Conservation (phyloP, 2,888 invertebrate genomes). For the Calliopum simillimum region DNA sequence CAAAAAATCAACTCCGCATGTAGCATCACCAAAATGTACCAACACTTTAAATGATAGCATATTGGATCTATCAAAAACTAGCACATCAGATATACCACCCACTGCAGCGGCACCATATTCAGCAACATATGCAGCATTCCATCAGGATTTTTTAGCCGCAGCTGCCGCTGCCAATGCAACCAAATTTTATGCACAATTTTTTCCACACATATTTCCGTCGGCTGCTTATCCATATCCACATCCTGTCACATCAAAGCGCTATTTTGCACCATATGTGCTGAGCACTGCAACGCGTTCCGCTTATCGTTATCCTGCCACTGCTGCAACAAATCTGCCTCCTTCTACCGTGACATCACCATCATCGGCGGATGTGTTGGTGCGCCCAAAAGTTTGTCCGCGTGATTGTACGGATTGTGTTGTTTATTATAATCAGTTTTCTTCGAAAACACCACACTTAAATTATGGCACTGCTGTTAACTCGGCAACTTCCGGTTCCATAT, state of each 20-base stretch:
- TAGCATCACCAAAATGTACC: not conserved
- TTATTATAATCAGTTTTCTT: constrained; percentile 53
- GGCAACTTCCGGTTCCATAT: not conserved
- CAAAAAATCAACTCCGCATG: constrained; percentile 18
- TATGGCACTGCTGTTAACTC: constrained; percentile 14
- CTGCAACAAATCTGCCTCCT: not conserved
- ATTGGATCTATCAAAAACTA: constrained; percentile 61
- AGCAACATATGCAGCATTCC: constrained; percentile 42
- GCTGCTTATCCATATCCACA: constrained; percentile 41
- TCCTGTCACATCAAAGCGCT: constrained; percentile 47
- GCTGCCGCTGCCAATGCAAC: constrained; percentile 58
- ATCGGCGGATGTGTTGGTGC: constrained; percentile 11
- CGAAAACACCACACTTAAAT: constrained; percentile 42
- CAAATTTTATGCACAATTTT: constrained; percentile 63
- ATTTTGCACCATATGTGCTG: constrained; percentile 56
- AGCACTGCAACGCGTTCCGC: constrained; percentile 37
- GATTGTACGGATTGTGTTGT: constrained; percentile 58
- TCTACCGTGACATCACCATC: not conserved
- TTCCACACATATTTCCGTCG: constrained; percentile 60
- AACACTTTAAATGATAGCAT: constrained; percentile 46
- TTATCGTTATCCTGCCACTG: constrained; percentile 31
- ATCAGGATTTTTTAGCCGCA: constrained; percentile 57
- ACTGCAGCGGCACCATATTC: constrained; percentile 7
- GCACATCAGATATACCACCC: not conserved
- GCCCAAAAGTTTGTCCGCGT: constrained; percentile 49